Evolutionary conservation across 1,140 invertebrate genomes (phyloP), one percentile per base, ranked within the genome.

Genomic region (Zaprionus vittiger): DNA sequence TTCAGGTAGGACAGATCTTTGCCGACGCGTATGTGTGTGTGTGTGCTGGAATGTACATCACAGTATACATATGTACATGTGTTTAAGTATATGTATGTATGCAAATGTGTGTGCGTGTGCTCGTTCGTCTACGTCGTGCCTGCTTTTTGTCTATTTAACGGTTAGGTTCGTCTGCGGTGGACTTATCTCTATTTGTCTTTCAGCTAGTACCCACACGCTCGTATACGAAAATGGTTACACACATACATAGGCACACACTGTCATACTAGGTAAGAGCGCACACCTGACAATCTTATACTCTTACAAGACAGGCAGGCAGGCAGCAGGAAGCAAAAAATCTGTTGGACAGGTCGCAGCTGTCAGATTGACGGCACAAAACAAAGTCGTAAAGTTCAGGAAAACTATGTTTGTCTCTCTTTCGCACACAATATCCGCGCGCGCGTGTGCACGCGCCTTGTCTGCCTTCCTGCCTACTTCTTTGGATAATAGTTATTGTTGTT

Each of bases 1-100:
- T 80, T 90, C 85, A 85, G 85, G 85, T 90, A 90, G 70, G 60
- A 59, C 57, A 65, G 72, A 85, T 85, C 76, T 85, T 81, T 62
- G 49, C 41, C 38, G 38, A 20, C 69, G 75, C 69, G 64, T 55
- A 67, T 62, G 64, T 67, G 22, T 67, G 26, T 65, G 24, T n/a
- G 3, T 65, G 26, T n/a, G 52, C 62, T 62, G 71, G 61, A 60
- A 59, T 68, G 55, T 59, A 34, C 20, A 37, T 67, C 12, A n/a
- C 28, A 34, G 15, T 26, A 24, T 22, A 20, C 41, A 47, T n/a
- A 17, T n/a, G 7, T 47, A 11, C 2, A 9, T 9, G 15, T 34
- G 7, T 34, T 34, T 34, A 34, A 4, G 31, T 11, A 11, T 9
- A 11, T 11, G 9, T 34, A 34, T 34, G 9, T 9, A 34, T 34